Evolutionary conservation across 2,797 vertebrate genomes (phyloP).

Genomic region (Sciaenops ocellatus): DNA sequence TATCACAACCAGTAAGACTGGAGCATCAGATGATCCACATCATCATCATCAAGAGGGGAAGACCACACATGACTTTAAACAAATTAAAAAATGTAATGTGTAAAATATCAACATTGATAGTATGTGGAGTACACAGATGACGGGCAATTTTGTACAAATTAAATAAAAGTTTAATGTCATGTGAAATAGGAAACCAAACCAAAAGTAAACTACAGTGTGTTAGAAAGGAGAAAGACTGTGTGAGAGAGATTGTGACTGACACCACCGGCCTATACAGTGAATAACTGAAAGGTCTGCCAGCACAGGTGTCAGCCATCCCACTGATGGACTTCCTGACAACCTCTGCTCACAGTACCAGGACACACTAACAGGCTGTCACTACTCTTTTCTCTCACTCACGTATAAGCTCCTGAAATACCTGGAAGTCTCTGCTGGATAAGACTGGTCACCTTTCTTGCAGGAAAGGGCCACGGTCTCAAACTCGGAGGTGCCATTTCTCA

Average conservation of each 20-base stretch:
- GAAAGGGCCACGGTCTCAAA: constrained; percentile 10
- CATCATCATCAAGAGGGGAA: neutral
- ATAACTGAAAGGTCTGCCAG: constrained; percentile 7
- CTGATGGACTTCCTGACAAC: constrained; percentile 38
- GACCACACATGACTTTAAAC: neutral
- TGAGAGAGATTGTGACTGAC: constrained; percentile 11
- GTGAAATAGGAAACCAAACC: neutral
- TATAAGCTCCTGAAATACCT: constrained; percentile 29
- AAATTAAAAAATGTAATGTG: neutral
- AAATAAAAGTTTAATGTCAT: neutral
- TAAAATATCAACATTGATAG: neutral
- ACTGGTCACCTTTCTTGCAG: constrained; percentile 9
- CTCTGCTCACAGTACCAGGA: neutral
- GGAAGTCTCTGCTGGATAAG: constrained; percentile 17
- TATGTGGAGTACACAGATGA: neutral
- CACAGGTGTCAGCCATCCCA: constrained; percentile 32
- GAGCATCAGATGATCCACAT: neutral
- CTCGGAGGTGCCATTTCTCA: constrained; percentile 29
- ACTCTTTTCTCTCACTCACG: constrained; percentile 22
- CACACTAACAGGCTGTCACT: constrained; percentile 23
- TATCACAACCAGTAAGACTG: neutral
- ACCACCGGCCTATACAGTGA: neutral
- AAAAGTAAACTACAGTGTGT: neutral
- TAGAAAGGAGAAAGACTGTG: neutral
- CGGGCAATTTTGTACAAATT: neutral